These are phyloP conservation scores for Lepus americanus DNA, from an alignment of 2,113 vertebrate species.

Conservation along the genomic window DNA sequence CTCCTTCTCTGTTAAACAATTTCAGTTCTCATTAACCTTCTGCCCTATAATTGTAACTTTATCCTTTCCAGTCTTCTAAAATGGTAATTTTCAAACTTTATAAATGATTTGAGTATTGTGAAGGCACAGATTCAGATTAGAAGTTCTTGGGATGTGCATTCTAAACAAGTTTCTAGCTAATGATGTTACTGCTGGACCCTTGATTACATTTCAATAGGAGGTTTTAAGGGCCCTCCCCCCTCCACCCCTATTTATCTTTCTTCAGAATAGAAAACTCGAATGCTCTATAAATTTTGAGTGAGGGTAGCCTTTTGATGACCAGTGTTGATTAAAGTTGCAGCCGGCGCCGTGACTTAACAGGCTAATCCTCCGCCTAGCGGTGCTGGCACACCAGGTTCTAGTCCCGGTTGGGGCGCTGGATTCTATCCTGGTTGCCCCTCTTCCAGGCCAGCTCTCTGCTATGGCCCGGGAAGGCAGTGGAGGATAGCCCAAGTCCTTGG, in stretches of 20 bases:
- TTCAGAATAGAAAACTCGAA: background rate
- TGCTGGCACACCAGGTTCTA: too few relatives aligned
- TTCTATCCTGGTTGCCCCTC: too few relatives aligned
- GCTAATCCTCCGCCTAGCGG: too few relatives aligned
- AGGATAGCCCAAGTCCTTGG: too few relatives aligned
- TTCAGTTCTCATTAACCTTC: background rate
- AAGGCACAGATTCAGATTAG: background rate
- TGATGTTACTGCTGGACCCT: background rate
- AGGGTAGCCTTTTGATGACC: rapidly evolving
- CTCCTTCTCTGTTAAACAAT: background rate
- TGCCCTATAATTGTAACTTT: background rate
- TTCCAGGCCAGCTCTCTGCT: too few relatives aligned
- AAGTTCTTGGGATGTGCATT: background rate
- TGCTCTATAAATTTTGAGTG: background rate
- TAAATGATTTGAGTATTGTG: background rate
- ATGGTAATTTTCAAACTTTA: background rate
- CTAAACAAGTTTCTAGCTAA: background rate
- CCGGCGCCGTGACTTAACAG: too few relatives aligned
- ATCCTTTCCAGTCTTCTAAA: background rate
- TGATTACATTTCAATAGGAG: background rate
- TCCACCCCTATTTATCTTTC: background rate
- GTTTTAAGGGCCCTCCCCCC: background rate
- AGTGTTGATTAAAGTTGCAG: background rate
- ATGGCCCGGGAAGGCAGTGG: too few relatives aligned
- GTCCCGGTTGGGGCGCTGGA: too few relatives aligned